Conservation (phyloP, 2,888 invertebrate species). For the Cryptosula pallasiana region DNA sequence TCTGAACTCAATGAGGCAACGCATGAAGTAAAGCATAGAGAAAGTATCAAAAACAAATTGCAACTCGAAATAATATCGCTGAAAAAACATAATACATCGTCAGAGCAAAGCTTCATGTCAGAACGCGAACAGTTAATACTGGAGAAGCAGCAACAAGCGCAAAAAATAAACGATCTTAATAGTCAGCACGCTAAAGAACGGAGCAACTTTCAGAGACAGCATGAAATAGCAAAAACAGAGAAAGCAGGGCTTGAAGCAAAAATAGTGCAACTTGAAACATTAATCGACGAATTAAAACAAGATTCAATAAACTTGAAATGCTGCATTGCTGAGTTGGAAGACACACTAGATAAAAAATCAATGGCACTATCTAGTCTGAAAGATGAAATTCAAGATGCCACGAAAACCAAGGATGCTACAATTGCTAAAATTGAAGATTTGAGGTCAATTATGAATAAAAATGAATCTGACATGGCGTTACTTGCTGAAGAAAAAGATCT, state of each 20-base stretch:
- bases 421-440: not conserved
- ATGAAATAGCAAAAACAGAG: no score
- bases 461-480: no score
- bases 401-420: not conserved
- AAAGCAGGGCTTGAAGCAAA: not conserved
- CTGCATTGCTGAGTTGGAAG: not conserved
- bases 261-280: not conserved
- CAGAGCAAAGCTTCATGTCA: no score
- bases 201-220: no score
- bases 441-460: no score
- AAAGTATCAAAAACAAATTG: not conserved
- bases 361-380: not conserved
- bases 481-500: not conserved
- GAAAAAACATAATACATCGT: not conserved
- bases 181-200: no score
- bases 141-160: no score
- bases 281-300: not conserved
- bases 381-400: not conserved
- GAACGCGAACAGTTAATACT: not conserved
- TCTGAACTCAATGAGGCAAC: not conserved
- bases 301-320: not conserved
- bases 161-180: no score
- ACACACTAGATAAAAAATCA: not conserved
- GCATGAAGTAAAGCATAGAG: not conserved
- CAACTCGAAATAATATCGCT: not conserved